A percentile compares a stretch with the other conserved stretches of the same genome.
Conservation (phyloP, 2,797 vertebrate genomes). For the Pithecia hirsuta region DNA sequence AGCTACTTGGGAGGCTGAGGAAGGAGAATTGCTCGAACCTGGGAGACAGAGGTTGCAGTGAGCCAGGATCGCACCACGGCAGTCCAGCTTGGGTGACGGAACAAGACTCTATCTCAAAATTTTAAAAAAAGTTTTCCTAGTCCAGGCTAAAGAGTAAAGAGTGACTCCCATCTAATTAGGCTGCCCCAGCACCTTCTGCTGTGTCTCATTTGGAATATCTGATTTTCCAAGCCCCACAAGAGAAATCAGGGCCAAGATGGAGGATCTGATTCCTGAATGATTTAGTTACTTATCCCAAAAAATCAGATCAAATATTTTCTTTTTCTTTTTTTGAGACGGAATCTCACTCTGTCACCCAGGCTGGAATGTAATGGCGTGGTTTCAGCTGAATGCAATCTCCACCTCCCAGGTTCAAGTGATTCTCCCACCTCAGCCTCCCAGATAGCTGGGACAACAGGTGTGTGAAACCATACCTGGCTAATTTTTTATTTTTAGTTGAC, state of each 20-base stretch:
- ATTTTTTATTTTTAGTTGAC: too few species aligned
- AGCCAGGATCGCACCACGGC: background rate
- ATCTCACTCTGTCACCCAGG: too few species aligned
- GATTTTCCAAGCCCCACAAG: background rate
- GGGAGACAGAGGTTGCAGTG: background rate
- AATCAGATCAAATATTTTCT: constrained; percentile 11
- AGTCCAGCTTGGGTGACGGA: background rate
- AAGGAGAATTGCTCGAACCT: background rate
- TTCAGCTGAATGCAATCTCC: too few species aligned
- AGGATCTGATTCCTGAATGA: constrained; percentile 28
- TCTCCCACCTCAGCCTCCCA: too few species aligned
- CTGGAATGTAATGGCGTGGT: too few species aligned
- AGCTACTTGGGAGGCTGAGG: background rate
- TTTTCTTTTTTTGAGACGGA: too few species aligned
- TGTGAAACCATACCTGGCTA: too few species aligned
- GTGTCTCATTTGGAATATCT: background rate
- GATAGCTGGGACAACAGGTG: too few species aligned
- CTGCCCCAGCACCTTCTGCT: background rate
- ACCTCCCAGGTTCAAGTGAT: too few species aligned
- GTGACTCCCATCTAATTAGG: background rate
- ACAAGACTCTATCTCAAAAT: background rate
- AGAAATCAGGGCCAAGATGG: background rate
- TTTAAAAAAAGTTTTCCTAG: too few species aligned
- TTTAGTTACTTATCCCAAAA: constrained; percentile 41
- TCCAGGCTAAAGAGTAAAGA: background rate